Base-by-base conservation (phyloP, 2,797 vertebrate genomes). In the Arrhamphus sclerolepis region DNA sequence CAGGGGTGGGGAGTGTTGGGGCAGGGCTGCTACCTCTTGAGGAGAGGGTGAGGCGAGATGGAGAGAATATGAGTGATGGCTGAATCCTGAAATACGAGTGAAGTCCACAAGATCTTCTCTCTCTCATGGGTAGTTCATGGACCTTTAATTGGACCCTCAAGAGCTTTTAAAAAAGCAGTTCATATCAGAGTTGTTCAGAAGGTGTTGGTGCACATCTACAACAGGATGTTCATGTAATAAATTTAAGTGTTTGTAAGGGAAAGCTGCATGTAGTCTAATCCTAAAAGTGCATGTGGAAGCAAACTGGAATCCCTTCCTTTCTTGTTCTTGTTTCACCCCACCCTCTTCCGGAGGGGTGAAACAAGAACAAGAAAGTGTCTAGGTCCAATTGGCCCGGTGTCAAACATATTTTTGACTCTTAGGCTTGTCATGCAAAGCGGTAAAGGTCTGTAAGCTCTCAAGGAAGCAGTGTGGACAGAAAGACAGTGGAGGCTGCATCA, bases 11-110 rank as follows among this genome's bases (percentile, higher is more conserved):
- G 70, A 60, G 62, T 38, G 63, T 70, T 43, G 68, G 67, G 69
- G 66, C 49, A 39, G 66, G 66, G 77, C 62, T 64, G 67, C 70
- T 77, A 81, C 75, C 62, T 83, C 55, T 70, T 49, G 53, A 64
- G 73, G 70, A 77, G 78, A 81, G 75, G 72, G 61, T 22, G 2
- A 46, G 69, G 72, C 17, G 19, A 68, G 76, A 62, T 20, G 49
- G 73, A 75, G 73, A 66, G 58, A 43, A n/a, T 40, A 20, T 21
- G 20, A 38, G 41, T 29, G 16, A 46, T 51, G 39, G 28, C 28
- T 20, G 40, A 62, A 51, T 47, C 17, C 40, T 7, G 9, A 22
- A 18, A 48, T 26, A 42, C 24, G 19, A 17, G 7, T 17, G 10
- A 39, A 50, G 24, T 48, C 26, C 14, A 10, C n/a, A 29, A 29